These are phyloP conservation scores for Eonycteris spelaea DNA, from an alignment of 2,113 vertebrate species.

Conservation along the genomic window DNA sequence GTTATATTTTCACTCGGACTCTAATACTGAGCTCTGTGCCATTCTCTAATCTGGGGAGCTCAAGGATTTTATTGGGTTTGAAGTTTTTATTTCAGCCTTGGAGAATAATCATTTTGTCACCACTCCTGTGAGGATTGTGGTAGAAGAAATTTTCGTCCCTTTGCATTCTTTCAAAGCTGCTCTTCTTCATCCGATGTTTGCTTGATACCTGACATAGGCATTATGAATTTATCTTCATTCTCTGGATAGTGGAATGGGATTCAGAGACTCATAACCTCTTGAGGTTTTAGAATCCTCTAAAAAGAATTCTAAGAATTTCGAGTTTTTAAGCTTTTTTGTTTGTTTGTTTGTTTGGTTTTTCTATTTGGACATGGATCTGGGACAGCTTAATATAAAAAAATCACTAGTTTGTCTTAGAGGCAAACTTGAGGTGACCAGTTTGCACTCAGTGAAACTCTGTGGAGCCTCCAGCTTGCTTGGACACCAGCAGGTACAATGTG, in stretches of 20 bases:
- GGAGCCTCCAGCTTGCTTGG: background rate
- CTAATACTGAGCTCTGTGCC: too few species aligned
- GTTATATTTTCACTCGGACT: too few species aligned
- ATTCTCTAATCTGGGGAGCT: too few species aligned
- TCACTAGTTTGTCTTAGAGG: background rate
- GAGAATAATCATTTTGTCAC: too few species aligned
- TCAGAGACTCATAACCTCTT: background rate
- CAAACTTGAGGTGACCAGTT: background rate
- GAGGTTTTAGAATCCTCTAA: background rate
- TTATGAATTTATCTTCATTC: background rate
- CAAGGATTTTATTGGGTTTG: too few species aligned
- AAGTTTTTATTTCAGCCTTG: too few species aligned
- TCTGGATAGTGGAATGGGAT: background rate
- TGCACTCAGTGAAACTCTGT: background rate
- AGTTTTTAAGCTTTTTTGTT: background rate
- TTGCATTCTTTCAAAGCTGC: too few species aligned
- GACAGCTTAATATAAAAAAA: background rate
- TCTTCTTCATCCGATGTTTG: background rate
- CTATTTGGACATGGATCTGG: background rate
- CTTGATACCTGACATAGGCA: background rate
- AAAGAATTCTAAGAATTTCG: slow-evolving; percentile 10
- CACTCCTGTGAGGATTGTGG: too few species aligned
- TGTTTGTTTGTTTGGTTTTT: too few species aligned
- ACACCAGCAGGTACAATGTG: background rate
- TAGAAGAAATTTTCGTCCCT: too few species aligned